Base-by-base conservation (phyloP, 2,113 vertebrate species). In the Plestiodon gilberti region DNA sequence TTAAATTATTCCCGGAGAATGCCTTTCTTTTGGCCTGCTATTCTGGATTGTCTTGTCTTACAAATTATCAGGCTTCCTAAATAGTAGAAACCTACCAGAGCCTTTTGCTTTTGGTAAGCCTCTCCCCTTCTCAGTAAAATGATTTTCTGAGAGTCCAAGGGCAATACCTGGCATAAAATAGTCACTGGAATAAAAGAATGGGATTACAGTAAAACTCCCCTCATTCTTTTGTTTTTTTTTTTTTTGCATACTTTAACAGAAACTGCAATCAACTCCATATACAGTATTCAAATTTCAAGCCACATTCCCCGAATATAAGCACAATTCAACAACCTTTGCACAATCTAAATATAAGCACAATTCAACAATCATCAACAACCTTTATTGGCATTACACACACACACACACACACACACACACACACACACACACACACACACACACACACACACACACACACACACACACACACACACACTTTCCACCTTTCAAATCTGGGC, bases 91-190 rank as follows among this genome's bases (percentile, higher is more conserved):
- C 93, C 91, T 40, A 52, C 89, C 93, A 91, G 92, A 93, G 87
- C 90, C 87, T 38, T 93, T 94, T 90, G 90, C 77, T 87, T 95
- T 92, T 94, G 94, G 92, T 79, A 85, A 10, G 0, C 76, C 43
- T 92, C 89, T 81, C 59, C 23, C 20, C 78, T 87, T 88, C 81
- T 15, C 88, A 89, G 85, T 90, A 7, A 93, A 94, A 92, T 94
- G 82, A 90, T 93, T 94, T 94, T 93, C 86, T 90, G 90, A 94
- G 92, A 94, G 92, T n/a, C 88, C 88, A 93, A 93, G 90, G 91
- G 93, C 91, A 93, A 92, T 92, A 91, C 86, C 89, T 91, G 89
- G 88, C 93, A 82, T 91, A 83, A 93, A 91, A 92, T 90, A 93
- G 90, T 87, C 91, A 87, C 89, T 91, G 89, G 88, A 95, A 83